Percentiles rank a stretch among this genome's conserved stretches.
phyloP scores from a whole-genome alignment of 2,113 vertebrate species.

The Gobius niger region DNA sequence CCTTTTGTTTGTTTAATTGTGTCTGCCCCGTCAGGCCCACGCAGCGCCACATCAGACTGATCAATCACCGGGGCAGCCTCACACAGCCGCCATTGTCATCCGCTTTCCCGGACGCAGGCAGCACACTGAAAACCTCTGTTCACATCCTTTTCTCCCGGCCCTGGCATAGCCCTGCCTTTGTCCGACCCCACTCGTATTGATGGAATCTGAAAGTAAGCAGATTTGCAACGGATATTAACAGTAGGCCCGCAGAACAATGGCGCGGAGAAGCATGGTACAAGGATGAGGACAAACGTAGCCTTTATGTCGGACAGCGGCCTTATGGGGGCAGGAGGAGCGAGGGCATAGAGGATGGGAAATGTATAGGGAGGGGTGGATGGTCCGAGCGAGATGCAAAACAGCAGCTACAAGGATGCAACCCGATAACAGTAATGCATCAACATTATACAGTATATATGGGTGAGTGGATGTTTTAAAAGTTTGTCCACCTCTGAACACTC shows the following conservation, averaged over 20 bases:
- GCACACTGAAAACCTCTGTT: constrained; percentile 61
- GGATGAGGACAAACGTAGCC: constrained; percentile 59
- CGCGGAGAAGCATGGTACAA: constrained; percentile 47
- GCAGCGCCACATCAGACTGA: constrained; percentile 55
- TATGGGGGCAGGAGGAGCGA: constrained; percentile 28
- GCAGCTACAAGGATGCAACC: neutral
- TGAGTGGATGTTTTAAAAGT: too few relatives aligned
- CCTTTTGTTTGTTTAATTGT: constrained; percentile 56
- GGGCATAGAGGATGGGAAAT: constrained; percentile 17
- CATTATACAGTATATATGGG: neutral
- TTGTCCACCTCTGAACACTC: too few relatives aligned
- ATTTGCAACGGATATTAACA: constrained; percentile 74
- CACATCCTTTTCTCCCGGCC: constrained; percentile 52
- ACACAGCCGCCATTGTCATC: constrained; percentile 72
- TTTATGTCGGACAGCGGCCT: constrained; percentile 56
- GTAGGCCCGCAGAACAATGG: constrained; percentile 72
- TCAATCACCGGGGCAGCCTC: constrained; percentile 62
- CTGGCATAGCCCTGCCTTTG: constrained; percentile 67
- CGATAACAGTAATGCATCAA: neutral
- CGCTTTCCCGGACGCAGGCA: constrained; percentile 42
- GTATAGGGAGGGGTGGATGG: constrained; percentile 33
- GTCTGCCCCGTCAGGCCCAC: constrained; percentile 46
- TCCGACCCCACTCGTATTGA: constrained; percentile 57
- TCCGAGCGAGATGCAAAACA: constrained; percentile 18
- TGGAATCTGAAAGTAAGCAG: constrained; percentile 80